phyloP scores from a whole-genome alignment of 2,113 vertebrate genomes.

The Excalfactoria chinensis region DNA sequence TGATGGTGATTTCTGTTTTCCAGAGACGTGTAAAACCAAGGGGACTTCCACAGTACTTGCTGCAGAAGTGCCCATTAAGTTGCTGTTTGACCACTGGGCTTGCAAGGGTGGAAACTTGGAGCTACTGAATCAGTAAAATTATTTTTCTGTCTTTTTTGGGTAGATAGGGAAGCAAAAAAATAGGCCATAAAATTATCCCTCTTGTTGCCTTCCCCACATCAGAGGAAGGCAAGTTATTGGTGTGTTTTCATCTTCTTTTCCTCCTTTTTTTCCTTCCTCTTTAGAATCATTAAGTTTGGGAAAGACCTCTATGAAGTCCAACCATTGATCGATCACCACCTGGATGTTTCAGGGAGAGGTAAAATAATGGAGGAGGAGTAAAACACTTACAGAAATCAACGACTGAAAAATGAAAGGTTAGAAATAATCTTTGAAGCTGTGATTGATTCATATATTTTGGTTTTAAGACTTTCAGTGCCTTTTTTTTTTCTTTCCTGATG shows the following conservation, averaged over 20 bases:
- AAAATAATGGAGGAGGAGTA: background rate
- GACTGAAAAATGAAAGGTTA: background rate
- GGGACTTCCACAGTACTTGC: background rate
- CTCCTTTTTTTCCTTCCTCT: background rate
- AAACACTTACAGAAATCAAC: background rate
- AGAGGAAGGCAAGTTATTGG: background rate
- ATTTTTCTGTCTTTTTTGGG: background rate
- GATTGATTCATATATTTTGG: background rate
- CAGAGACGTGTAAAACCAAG: background rate
- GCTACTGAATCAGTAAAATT: background rate
- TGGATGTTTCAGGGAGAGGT: background rate
- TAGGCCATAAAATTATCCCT: background rate
- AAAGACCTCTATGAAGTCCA: no score
- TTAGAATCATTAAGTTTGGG: no score
- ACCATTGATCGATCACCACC: no score
- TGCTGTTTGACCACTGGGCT: background rate
- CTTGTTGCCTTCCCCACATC: background rate
- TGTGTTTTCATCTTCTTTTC: accelerated
- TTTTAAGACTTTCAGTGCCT: background rate
- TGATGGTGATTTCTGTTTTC: background rate
- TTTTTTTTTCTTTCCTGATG: background rate
- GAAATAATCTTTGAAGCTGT: background rate
- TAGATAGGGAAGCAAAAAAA: background rate
- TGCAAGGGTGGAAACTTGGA: background rate
- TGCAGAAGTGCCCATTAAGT: background rate